Conservation (phyloP, 2,797 vertebrate species). For the Buceros bicornis region DNA sequence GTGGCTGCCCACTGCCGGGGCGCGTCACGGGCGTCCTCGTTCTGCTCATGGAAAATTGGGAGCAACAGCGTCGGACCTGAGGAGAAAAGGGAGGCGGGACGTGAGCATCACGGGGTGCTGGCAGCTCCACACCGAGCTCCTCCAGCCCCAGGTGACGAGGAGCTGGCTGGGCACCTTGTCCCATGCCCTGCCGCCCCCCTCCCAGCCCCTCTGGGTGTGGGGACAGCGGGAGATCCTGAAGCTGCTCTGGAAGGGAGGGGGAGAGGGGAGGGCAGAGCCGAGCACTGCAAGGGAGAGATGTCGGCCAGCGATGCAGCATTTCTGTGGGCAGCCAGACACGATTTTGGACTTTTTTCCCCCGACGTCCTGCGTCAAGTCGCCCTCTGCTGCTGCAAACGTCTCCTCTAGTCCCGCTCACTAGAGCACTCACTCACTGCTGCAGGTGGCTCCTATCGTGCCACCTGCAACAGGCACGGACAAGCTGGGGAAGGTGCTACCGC, state of each 20-base stretch:
- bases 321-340: accelerated
- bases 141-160: not conserved
- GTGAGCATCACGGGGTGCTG: not conserved
- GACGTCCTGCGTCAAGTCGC: not conserved
- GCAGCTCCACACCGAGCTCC: not conserved
- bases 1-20: slow-evolving; percentile 65
- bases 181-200: accelerated
- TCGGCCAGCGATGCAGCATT: not conserved
- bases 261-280: not conserved
- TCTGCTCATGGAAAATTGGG: slow-evolving; percentile 84
- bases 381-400: not conserved
- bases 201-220: not conserved
- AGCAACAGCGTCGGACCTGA: slow-evolving; percentile 81
- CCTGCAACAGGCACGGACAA: not conserved
- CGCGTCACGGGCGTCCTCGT: too few species aligned
- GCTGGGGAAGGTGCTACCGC: not conserved
- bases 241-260: not conserved
- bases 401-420: too few species aligned
- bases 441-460: not conserved
- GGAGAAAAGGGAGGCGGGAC: slow-evolving; percentile 78
- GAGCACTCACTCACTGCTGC: too few species aligned
- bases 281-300: not conserved
- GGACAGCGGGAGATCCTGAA: not conserved
- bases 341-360: not conserved
- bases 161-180: not conserved